Conservation (phyloP, 2,113 vertebrate genomes). For the Calidris pugnax region DNA sequence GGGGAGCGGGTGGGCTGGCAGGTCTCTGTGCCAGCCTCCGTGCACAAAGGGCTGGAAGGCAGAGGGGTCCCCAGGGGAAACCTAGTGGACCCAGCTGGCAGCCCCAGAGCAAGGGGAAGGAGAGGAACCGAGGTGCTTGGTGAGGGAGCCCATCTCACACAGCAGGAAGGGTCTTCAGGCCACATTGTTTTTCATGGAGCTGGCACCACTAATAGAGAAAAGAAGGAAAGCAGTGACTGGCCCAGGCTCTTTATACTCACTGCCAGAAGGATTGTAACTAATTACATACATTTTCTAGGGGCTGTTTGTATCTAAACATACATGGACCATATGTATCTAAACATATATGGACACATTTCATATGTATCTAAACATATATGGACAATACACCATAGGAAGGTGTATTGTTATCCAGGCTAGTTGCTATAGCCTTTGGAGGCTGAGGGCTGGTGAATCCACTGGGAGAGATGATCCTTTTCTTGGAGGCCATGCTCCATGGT, state of each 20-base stretch:
- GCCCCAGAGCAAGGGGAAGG: background rate
- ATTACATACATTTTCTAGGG: background rate
- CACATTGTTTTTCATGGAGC: background rate
- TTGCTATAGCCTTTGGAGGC: background rate
- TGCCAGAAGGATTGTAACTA: background rate
- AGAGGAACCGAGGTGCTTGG: background rate
- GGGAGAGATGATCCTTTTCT: background rate
- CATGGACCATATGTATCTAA: background rate
- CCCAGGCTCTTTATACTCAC: background rate
- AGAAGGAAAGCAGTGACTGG: background rate
- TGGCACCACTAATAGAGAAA: background rate
- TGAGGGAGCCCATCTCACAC: background rate
- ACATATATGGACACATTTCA: rapidly evolving
- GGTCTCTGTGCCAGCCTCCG: rapidly evolving
- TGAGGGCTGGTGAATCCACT: background rate
- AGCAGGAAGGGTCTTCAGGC: background rate
- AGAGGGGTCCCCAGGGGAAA: background rate
- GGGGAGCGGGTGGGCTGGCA: rapidly evolving
- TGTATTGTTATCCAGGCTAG: background rate
- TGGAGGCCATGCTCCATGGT: background rate
- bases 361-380: background rate
- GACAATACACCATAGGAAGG: no score
- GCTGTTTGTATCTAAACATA: background rate
- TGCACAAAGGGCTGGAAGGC: background rate
- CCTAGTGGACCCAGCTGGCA: background rate